phyloP scores from a whole-genome alignment of 2,888 invertebrate species.

The Hyposoter didymator region DNA sequence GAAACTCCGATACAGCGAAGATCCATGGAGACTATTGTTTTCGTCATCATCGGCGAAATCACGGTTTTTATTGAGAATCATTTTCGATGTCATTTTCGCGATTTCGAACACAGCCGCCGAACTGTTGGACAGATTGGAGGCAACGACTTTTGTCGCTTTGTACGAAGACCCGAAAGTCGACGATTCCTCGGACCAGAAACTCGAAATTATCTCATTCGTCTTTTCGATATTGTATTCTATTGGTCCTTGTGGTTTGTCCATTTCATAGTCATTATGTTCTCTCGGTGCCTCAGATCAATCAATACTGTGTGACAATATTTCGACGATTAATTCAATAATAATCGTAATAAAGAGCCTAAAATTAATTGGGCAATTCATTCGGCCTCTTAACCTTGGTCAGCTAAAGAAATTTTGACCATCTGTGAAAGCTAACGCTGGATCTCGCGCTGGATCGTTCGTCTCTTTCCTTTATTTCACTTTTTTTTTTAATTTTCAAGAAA shows the following conservation, averaged over 20 bases:
- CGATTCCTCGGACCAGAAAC: neutral
- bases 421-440: too few relatives aligned
- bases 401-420: too few relatives aligned
- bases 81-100: constrained; percentile 63
- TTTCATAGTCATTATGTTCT: constrained; percentile 37
- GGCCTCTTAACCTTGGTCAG: neutral
- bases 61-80: constrained; percentile 53
- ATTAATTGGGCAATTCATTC: neutral
- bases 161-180: constrained; percentile 33
- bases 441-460: too few relatives aligned
- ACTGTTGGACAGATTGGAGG: constrained; percentile 6
- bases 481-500: too few relatives aligned
- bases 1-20: constrained; percentile 35
- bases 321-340: neutral
- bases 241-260: constrained; percentile 48
- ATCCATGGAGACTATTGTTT: constrained; percentile 17
- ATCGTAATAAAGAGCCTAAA: neutral
- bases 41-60: constrained; percentile 39
- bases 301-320: neutral
- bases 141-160: neutral
- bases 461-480: too few relatives aligned
- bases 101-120: constrained; percentile 50
- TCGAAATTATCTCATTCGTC: neutral
- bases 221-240: constrained; percentile 30
- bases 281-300: neutral